phyloP scores from a whole-genome alignment of 2,888 invertebrate genomes.

The Eilema caniola region DNA sequence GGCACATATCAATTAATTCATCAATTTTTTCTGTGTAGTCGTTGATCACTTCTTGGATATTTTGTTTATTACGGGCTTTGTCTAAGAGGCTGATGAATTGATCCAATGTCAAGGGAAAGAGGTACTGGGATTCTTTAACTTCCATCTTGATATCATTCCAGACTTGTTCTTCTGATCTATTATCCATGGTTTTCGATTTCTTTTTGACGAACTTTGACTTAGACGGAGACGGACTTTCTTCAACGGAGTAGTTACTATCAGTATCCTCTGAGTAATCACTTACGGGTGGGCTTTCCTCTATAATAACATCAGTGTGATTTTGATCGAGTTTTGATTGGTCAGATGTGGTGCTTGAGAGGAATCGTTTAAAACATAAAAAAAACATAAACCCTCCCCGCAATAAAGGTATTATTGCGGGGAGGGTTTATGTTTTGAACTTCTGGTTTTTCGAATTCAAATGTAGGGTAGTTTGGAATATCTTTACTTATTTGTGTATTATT shows the following conservation, averaged over 20 bases:
- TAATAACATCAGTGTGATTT: conserved; percentile 6
- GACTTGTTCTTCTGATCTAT: neutral
- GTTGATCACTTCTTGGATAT: neutral
- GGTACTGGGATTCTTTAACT: neutral
- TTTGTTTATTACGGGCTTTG: neutral
- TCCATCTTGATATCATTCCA: conserved; percentile 1
- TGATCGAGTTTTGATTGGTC: neutral
- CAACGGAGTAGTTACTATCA: too few species aligned
- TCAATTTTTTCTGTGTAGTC: conserved; percentile 2
- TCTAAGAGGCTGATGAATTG: conserved; percentile 7
- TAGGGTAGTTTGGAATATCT: neutral
- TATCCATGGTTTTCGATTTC: too few species aligned
- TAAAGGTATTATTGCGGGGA: neutral
- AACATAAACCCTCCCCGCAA: too few species aligned
- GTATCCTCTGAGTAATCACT: too few species aligned
- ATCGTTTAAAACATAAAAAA: neutral
- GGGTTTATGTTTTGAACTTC: too few species aligned
- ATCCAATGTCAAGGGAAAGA: neutral
- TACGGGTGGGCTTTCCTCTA: neutral
- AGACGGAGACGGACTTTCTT: too few species aligned
- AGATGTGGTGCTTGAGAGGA: conserved; percentile 2
- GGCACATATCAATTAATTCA: conserved; percentile 6
- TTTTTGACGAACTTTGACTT: too few species aligned
- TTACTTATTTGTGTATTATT: conserved; percentile 9
- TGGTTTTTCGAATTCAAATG: too few species aligned